Percentiles rank a stretch among this genome's conserved stretches.
phyloP scores from a whole-genome alignment of 2,888 invertebrate genomes.

The Cephus spinipes region DNA sequence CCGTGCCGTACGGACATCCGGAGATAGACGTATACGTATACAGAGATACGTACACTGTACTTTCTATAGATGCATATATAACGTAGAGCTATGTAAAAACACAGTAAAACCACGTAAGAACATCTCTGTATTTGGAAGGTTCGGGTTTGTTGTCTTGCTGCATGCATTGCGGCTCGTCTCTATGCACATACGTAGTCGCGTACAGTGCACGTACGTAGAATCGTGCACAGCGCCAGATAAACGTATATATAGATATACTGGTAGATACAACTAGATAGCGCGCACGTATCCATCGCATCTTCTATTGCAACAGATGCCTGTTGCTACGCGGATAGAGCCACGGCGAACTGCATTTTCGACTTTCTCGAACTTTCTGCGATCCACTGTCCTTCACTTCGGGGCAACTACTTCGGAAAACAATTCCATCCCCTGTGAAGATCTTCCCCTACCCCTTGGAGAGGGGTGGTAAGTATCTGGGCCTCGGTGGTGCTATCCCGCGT shows the following conservation, averaged over 20 bases:
- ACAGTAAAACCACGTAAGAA: background rate
- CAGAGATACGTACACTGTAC: background rate
- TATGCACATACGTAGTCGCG: background rate
- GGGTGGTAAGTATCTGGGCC: background rate
- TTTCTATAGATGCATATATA: background rate
- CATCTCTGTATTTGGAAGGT: background rate
- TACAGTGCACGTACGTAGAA: background rate
- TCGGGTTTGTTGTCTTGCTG: background rate
- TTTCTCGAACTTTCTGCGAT: constrained; percentile 20
- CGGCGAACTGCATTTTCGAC: constrained; percentile 49
- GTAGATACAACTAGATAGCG: constrained; percentile 36
- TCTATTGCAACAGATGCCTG: constrained; percentile 64
- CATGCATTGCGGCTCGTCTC: background rate
- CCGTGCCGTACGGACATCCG: constrained; percentile 26
- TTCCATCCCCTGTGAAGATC: constrained; percentile 2
- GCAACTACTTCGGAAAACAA: background rate
- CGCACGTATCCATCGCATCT: constrained; percentile 54
- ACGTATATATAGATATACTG: background rate
- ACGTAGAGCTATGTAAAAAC: background rate
- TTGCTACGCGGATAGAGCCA: constrained; percentile 56
- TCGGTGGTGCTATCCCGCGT: background rate
- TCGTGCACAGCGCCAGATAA: background rate
- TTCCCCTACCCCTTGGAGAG: background rate
- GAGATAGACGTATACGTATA: background rate
- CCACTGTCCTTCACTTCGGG: constrained; percentile 2